phyloP scores from a whole-genome alignment of 2,888 invertebrate species.

The Stenchaetothrips biformis region DNA sequence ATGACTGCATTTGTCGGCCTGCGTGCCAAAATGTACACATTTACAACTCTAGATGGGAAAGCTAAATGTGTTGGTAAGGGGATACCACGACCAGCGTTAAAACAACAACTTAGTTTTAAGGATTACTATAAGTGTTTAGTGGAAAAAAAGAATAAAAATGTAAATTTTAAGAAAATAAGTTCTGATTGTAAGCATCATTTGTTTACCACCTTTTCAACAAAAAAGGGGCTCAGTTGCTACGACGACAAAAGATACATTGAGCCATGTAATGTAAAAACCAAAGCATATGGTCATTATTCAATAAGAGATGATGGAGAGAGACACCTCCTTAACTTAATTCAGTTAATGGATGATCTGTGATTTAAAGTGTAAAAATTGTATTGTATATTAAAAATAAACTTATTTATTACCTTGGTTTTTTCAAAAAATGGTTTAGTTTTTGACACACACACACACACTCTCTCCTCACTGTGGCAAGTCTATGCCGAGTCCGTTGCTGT shows the following conservation, averaged over 20 bases:
- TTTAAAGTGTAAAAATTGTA: not conserved
- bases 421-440: too few species aligned
- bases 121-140: not conserved
- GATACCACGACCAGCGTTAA: not conserved
- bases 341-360: not conserved
- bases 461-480: too few species aligned
- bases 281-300: not conserved
- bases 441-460: too few species aligned
- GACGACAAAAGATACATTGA: not conserved
- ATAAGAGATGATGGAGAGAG: not conserved
- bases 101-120: not conserved
- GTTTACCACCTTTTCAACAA: not conserved
- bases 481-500: too few species aligned
- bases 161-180: not conserved
- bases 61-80: not conserved
- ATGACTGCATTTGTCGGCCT: conserved; percentile 37
- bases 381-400: too few species aligned
- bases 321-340: too few species aligned
- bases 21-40: conserved; percentile 27
- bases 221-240: not conserved
- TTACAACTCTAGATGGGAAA: not conserved
- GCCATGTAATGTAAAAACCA: not conserved
- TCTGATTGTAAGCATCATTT: not conserved
- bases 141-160: not conserved
- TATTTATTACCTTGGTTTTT: too few species aligned